Conservation (phyloP, 2,888 invertebrate genomes). For the Incurvaria masculella region DNA sequence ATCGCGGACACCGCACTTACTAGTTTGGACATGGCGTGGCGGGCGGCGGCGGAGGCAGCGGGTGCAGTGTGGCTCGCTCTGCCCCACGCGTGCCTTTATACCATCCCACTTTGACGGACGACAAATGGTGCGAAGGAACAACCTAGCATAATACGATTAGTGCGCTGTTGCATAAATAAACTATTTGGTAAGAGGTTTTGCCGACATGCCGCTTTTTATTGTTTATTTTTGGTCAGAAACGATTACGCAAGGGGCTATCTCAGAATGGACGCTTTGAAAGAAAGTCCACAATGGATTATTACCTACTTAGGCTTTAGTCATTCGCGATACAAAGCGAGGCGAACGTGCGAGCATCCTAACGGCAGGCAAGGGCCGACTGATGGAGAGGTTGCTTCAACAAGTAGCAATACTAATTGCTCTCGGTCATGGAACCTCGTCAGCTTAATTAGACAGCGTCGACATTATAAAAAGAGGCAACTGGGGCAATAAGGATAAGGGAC, state of each 20-base stretch:
- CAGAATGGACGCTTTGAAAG: background rate
- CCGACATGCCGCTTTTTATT: background rate
- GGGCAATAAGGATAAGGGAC: no score
- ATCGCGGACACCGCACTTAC: background rate
- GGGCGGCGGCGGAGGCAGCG: no score
- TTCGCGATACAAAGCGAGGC: background rate
- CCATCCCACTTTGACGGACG: background rate
- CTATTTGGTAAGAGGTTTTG: background rate
- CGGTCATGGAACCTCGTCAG: no score
- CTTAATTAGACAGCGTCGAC: no score
- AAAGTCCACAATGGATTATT: background rate
- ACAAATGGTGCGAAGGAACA: background rate
- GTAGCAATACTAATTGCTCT: no score
- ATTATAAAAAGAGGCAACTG: no score
- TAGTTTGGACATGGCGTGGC: no score
- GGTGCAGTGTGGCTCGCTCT: background rate
- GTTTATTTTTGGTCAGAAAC: background rate
- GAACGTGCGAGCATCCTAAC: no score
- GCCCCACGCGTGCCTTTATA: background rate
- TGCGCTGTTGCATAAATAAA: background rate
- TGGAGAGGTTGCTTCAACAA: no score
- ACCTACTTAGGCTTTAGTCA: no score
- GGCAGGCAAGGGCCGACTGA: no score
- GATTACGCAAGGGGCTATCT: background rate
- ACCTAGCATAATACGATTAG: background rate